Evolutionary conservation across 2,888 invertebrate species (phyloP).

Genomic region (Agonum fuliginosum): DNA sequence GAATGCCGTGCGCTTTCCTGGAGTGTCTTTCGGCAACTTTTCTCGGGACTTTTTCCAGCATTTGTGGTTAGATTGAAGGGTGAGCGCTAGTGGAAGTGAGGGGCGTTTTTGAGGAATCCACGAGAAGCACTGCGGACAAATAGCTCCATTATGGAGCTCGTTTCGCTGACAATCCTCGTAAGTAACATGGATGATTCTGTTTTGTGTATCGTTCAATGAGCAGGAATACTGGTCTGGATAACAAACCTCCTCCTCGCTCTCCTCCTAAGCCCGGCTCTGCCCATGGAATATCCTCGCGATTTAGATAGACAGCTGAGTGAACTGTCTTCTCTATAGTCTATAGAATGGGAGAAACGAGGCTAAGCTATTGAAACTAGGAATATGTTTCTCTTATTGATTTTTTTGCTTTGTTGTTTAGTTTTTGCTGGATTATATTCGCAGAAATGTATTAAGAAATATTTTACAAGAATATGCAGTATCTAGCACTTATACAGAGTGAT

Average conservation of each 20-base stretch:
- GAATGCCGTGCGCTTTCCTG: slow-evolving; percentile 18
- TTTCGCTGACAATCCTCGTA: slow-evolving; percentile 53
- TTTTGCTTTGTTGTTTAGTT: slow-evolving; percentile 8
- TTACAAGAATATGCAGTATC: too few species aligned
- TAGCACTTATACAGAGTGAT: too few species aligned
- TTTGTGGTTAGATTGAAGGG: neutral
- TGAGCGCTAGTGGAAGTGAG: neutral
- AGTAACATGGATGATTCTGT: slow-evolving; percentile 54
- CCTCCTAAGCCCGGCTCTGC: slow-evolving; percentile 16
- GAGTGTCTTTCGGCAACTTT: neutral
- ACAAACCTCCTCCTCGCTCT: slow-evolving; percentile 30
- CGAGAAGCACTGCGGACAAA: slow-evolving; percentile 31
- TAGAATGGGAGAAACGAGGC: neutral
- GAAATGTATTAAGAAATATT: too few species aligned
- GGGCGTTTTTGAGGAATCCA: slow-evolving; percentile 1
- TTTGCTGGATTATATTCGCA: too few species aligned
- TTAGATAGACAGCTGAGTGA: slow-evolving; percentile 29
- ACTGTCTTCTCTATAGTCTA: slow-evolving; percentile 6
- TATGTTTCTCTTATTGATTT: slow-evolving; percentile 6
- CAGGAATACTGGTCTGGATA: slow-evolving; percentile 42
- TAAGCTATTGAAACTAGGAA: slow-evolving; percentile 5
- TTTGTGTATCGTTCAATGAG: slow-evolving; percentile 54
- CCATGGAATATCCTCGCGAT: slow-evolving; percentile 21
- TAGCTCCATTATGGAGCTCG: slow-evolving; percentile 47
- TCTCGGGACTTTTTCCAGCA: slow-evolving; percentile 1